Conservation (phyloP, 2,797 vertebrate genomes). For the Pseudochirops corinnae region DNA sequence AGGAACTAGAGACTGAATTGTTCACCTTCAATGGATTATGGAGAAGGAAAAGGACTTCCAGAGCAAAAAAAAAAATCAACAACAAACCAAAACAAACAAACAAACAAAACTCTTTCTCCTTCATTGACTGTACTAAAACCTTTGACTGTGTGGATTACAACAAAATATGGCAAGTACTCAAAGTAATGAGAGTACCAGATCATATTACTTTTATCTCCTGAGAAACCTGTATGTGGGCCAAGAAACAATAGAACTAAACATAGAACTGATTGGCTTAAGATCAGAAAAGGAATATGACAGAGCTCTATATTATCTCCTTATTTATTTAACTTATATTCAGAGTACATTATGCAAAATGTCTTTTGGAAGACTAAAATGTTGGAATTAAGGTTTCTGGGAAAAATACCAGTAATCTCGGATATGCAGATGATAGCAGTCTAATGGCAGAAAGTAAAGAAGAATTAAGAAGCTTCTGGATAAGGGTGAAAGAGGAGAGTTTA, state of each 20-base stretch:
- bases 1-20: not conserved
- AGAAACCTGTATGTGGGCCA: not conserved
- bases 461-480: not conserved
- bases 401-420: not conserved
- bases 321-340: not conserved
- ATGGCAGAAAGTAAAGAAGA: not conserved
- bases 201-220: not conserved
- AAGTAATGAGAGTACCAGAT: not conserved
- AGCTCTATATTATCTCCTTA: not conserved
- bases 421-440: not conserved
- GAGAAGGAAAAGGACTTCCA: not conserved
- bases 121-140: not conserved
- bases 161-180: not conserved
- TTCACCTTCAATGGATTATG: not conserved
- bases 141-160: not conserved
- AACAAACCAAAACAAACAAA: no score
- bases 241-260: not conserved
- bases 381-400: not conserved
- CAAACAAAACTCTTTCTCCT: not conserved
- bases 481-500: not conserved
- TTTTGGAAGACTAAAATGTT: not conserved
- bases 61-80: no score
- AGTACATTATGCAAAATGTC: not conserved
- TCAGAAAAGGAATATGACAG: not conserved
- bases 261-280: not conserved